Conservation (phyloP, 2,888 invertebrate species). For the Hofmannophila pseudospretella region DNA sequence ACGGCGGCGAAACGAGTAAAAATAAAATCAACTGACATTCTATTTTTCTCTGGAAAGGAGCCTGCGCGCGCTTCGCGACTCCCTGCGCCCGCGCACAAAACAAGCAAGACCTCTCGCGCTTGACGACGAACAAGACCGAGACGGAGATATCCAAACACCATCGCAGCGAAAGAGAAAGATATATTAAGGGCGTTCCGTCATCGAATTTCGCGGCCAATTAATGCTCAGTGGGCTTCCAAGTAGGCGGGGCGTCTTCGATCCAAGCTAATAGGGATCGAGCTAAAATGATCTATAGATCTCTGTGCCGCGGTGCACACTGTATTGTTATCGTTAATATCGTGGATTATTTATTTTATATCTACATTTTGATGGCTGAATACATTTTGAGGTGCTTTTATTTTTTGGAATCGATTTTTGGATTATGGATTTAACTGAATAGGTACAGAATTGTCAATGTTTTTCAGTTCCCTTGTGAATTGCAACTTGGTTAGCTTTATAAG, state of each 20-base stretch:
- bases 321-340: conserved; percentile 70
- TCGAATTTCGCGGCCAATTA: conserved; percentile 69
- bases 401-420: conserved; percentile 32
- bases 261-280: conserved; percentile 72
- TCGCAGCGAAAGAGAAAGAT: conserved; percentile 32
- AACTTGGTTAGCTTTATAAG: no score
- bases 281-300: conserved; percentile 75
- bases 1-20: conserved; percentile 43
- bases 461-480: no score
- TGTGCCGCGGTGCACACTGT: conserved; percentile 52
- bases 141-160: conserved; percentile 16
- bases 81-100: conserved; percentile 61
- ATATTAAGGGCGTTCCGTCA: conserved; percentile 57
- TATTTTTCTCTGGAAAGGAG: conserved; percentile 70
- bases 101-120: conserved; percentile 42
- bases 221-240: conserved; percentile 73
- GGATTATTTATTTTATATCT: conserved; percentile 65
- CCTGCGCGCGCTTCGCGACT: conserved; percentile 58
- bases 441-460: no score
- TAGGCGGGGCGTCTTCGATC: conserved; percentile 60
- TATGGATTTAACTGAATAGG: no score
- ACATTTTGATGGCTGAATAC: conserved; percentile 63
- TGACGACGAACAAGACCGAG: conserved; percentile 33
- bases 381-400: conserved; percentile 49
- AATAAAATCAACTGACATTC: conserved; percentile 56